phyloP scores from a whole-genome alignment of 2,888 invertebrate species.

The Mesorhabditis spiculigera region DNA sequence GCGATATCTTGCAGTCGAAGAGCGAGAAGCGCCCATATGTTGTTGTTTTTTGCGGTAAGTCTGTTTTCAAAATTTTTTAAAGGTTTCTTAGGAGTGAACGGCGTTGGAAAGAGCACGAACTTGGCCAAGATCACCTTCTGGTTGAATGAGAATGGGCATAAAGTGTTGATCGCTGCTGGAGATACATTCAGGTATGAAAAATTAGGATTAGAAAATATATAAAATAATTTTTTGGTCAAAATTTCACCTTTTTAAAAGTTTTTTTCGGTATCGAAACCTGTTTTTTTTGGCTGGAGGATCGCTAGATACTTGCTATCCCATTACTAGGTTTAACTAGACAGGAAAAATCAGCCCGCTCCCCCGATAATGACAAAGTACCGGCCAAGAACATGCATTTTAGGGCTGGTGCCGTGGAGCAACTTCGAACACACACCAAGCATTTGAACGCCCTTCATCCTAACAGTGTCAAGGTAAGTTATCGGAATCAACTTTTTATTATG shows the following conservation, averaged over 20 bases:
- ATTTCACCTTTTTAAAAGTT: no score
- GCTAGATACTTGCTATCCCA: no score
- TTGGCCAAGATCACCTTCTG: constrained; percentile 98
- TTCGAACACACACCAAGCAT: constrained; percentile 87
- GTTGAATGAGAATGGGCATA: constrained; percentile 93
- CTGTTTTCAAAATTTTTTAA: not conserved
- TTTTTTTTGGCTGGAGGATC: no score
- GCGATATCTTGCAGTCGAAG: constrained; percentile 88
- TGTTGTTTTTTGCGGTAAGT: constrained; percentile 79
- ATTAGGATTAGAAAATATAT: not conserved
- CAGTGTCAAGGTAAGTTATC: constrained; percentile 24
- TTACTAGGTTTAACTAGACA: no score
- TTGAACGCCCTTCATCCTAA: constrained; percentile 86
- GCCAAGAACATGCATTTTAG: constrained; percentile 14
- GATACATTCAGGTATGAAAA: constrained; percentile 76
- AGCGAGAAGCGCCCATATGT: constrained; percentile 81
- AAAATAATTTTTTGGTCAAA: not conserved
- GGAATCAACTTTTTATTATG: not conserved
- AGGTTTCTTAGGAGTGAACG: constrained; percentile 78
- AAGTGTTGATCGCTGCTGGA: constrained; percentile 94
- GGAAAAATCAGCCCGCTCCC: no score
- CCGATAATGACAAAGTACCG: no score
- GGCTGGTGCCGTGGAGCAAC: constrained; percentile 96
- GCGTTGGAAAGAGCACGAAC: constrained; percentile 98
- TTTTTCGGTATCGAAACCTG: no score